These are phyloP conservation scores for Netelia virgata DNA, from an alignment of 2,888 invertebrate genomes.

Conservation along the genomic window DNA sequence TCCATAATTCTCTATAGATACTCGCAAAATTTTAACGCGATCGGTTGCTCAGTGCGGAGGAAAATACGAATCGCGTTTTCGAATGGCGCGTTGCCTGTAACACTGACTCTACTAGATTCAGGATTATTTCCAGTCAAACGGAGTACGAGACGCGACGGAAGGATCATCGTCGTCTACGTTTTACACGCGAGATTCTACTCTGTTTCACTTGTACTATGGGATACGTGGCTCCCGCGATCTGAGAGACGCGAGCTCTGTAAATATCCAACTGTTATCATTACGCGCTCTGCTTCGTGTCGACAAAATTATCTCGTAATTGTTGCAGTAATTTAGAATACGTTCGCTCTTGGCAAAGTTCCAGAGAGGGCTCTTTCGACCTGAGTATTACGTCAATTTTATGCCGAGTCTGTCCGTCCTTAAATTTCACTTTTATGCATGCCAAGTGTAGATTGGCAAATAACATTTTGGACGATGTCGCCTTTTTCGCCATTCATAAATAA, in stretches of 20 bases:
- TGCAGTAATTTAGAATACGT: background rate
- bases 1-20: too few species aligned
- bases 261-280: background rate
- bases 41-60: too few species aligned
- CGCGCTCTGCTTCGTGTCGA: background rate
- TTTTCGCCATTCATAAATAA: too few species aligned
- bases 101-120: too few species aligned
- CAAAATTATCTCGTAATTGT: constrained; percentile 1
- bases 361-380: background rate
- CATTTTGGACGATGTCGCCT: too few species aligned
- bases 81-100: too few species aligned
- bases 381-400: background rate
- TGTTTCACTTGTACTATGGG: constrained; percentile 14
- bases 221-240: constrained; percentile 22
- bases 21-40: too few species aligned
- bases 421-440: too few species aligned
- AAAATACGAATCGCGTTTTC: too few species aligned
- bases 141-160: constrained; percentile 37
- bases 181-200: constrained; percentile 15
- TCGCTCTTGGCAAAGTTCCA: background rate
- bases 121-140: constrained; percentile 46
- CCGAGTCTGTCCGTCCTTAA: too few species aligned
- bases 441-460: too few species aligned
- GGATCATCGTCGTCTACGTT: constrained; percentile 10
- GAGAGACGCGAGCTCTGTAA: background rate